Base-by-base conservation (phyloP, 2,797 vertebrate genomes). In the Oryzias dopingdopingensis region DNA sequence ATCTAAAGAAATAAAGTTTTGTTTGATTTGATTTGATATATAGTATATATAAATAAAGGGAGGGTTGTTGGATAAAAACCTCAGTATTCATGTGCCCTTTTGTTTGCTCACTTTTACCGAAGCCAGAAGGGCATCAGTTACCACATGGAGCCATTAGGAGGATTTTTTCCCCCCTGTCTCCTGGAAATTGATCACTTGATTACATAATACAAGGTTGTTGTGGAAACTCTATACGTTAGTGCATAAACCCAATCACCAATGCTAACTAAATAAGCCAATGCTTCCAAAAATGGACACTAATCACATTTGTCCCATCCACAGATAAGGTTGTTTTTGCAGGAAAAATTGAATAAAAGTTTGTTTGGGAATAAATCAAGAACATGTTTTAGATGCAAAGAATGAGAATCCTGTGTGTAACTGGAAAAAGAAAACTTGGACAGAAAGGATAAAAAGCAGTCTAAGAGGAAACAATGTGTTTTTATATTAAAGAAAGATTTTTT, bases 161-260 rank as follows among this genome's bases (percentile, higher is more conserved):
- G 49, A 63, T 59, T 58, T 65, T 46, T 29, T 37, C 6, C 10
- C 10, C 32, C 10, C 14, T 55, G 61, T 46, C 51, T 60, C 23
- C 77, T 56, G n/a, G 47, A 18, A 49, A 84, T 85, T 6, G 74
- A 87, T 74, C 26, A 14, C 44, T 62, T 68, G 44, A 78, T 60
- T 58, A 46, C 56, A 74, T 72, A 7, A 74, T 45, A 61, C 51
- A 55, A 24, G 57, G 44, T 52, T 76, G 67, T 62, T 65, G 50
- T 62, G 42, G 80, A 81, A 86, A 85, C 67, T 43, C 59, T 64
- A 79, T 26, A 76, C 75, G 62, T 70, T 14, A 32, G 44, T 52
- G 48, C 22, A 51, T 46, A 67, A 53, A 43, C 24, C 3, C 56
- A 53, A 59, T 23, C 52, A 53, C 46, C n/a, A 7, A 45, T 50